Evolutionary conservation across 2,797 vertebrate genomes (phyloP).

Genomic region (Pelochelys cantorii): DNA sequence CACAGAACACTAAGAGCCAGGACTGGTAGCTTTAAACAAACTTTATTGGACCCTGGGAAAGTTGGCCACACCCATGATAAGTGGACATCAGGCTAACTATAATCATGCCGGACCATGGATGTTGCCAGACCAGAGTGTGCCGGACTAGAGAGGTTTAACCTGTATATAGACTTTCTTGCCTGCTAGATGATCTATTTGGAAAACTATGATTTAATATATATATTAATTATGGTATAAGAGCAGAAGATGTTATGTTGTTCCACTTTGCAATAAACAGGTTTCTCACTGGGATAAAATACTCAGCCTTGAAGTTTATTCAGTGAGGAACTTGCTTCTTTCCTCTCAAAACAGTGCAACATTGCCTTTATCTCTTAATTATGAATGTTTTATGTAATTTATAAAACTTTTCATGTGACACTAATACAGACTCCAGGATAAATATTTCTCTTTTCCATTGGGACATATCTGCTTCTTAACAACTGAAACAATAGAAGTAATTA

Average conservation of each 20-base stretch:
- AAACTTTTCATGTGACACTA: neutral
- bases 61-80: too few relatives aligned
- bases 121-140: too few relatives aligned
- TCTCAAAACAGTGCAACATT: neutral
- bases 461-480: constrained; percentile 27
- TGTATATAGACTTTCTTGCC: neutral
- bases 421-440: constrained; percentile 17
- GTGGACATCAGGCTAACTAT: too few relatives aligned
- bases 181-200: neutral
- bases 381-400: neutral
- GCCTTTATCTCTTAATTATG: constrained; percentile 1
- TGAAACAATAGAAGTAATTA: constrained; percentile 36
- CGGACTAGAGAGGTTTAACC: too few relatives aligned
- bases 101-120: too few relatives aligned
- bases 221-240: neutral
- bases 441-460: constrained; percentile 34
- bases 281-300: constrained; percentile 1
- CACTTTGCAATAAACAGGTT: neutral
- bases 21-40: too few relatives aligned
- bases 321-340: neutral
- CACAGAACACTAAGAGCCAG: too few relatives aligned
- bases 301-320: neutral
- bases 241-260: neutral
- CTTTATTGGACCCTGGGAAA: too few relatives aligned
- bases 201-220: neutral